Conservation (phyloP, 2,113 vertebrate genomes). For the Diadophis punctatus region DNA sequence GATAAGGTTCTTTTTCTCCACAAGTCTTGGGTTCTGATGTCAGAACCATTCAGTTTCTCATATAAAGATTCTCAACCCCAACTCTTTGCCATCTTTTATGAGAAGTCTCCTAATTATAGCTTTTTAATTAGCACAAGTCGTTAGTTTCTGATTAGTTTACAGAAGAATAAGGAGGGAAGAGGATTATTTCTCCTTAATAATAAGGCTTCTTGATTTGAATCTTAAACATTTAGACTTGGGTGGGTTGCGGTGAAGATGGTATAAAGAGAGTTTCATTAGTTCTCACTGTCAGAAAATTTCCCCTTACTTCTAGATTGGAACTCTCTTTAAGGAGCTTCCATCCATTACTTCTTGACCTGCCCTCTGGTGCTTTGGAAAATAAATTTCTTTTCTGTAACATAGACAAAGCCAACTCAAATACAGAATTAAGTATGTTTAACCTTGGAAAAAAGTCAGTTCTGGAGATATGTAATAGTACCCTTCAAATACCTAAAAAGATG, state of each 20-base stretch:
- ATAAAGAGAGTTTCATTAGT: background rate
- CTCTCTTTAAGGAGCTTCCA: too few species aligned
- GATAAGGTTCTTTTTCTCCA: background rate
- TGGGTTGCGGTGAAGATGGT: background rate
- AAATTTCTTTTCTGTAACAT: too few species aligned
- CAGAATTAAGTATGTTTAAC: too few species aligned
- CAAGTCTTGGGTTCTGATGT: background rate
- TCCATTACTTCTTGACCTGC: too few species aligned
- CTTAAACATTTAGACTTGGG: background rate
- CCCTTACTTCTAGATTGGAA: too few species aligned
- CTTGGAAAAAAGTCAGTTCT: too few species aligned
- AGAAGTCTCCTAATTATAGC: constrained; percentile 6
- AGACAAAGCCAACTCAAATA: too few species aligned
- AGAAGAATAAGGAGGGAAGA: background rate
- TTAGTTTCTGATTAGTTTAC: constrained; percentile 27
- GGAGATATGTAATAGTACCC: too few species aligned
- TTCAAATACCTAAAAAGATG: too few species aligned
- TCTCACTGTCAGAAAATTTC: too few species aligned
- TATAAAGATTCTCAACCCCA: background rate
- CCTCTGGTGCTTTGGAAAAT: too few species aligned
- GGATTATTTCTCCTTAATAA: background rate
- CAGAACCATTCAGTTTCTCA: background rate
- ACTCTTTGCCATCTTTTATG: background rate
- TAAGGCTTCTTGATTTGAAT: constrained; percentile 26
- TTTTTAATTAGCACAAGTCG: background rate